Evolutionary conservation across 2,888 invertebrate genomes (phyloP), one percentile per base, ranked within the genome.

Genomic region (Philaethria dido): DNA sequence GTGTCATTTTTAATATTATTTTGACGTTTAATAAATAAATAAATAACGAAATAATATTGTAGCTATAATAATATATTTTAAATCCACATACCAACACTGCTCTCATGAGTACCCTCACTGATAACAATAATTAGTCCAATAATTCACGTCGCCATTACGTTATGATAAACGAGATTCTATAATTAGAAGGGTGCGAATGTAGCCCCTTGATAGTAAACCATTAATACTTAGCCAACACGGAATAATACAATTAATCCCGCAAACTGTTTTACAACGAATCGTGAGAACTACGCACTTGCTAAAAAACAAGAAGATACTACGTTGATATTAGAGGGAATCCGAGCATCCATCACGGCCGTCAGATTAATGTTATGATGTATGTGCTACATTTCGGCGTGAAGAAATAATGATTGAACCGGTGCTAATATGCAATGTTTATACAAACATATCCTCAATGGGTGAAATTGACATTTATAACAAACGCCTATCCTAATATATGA

Each of bases 191-290:
- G 88, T 83, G 81, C 72, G 69, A 72, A 72, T 85, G 85, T 65
- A 65, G 64, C 83, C 87, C 86, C 84, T 78, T 75, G 77, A 85
- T 84, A 84, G 82, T 80, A 44, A 75, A 78, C 81, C 81, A 87
- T 86, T 89, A 88, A 89, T 89, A 87, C 86, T 82, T 85, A 87
- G 84, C 84, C 80, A 87, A 83, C 92, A 92, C 89, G 92, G 80
- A 79, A 92, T 91, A 89, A 87, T 85, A 87, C 87, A 88, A 92
- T 92, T 92, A 92, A 89, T 92, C 80, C 83, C 80, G 79, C 82
- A 82, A 84, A 86, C 85, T 86, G 90, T 89, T 88, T 89, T 87
- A 77, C 76, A 77, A 67, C 65, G 71, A 72, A 73, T 80, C 89
- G 91, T 92, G 92, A 85, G 92, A 92, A 88, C 78, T 76, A 75